A percentile compares a stretch with the other conserved stretches of the same genome.
Evolutionary conservation across 2,888 invertebrate genomes (phyloP).

Genomic region (Chymomyza fuscimana): DNA sequence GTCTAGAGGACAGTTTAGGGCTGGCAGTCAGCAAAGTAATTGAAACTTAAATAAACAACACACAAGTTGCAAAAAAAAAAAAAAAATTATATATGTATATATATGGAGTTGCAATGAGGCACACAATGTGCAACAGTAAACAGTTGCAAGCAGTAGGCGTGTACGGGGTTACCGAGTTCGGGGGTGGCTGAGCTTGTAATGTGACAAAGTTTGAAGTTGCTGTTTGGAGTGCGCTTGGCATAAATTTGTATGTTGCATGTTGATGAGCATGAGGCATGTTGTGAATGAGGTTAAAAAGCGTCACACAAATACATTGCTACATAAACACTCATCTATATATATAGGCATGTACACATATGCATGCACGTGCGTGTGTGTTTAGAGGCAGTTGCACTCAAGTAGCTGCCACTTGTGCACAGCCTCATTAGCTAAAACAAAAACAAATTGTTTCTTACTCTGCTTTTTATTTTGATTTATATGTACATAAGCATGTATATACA

Average conservation of each 20-base stretch:
- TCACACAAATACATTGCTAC: conserved; percentile 13
- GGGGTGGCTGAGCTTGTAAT: conserved; percentile 23
- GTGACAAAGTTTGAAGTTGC: not conserved
- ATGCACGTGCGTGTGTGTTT: not conserved
- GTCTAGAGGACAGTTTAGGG: conserved; percentile 39
- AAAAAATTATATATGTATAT: conserved; percentile 4
- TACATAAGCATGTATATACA: not conserved
- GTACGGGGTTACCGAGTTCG: not conserved
- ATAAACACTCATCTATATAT: not conserved
- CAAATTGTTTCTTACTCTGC: conserved; percentile 13
- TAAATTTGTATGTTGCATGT: conserved; percentile 14
- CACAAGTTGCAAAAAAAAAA: conserved; percentile 21
- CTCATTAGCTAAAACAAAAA: conserved; percentile 60
- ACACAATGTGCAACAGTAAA: conserved; percentile 34
- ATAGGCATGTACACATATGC: not conserved
- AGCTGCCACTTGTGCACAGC: conserved; percentile 59
- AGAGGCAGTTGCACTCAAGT: conserved; percentile 39
- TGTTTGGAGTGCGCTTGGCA: conserved; percentile 10
- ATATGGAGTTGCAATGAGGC: conserved; percentile 18
- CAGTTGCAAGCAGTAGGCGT: conserved; percentile 27
- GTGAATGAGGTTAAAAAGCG: conserved; percentile 33
- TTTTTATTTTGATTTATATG: conserved; percentile 5
- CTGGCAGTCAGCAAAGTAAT: conserved; percentile 54
- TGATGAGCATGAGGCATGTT: conserved; percentile 16
- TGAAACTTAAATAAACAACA: conserved; percentile 70